These are phyloP conservation scores for Ascidia mentula DNA, from an alignment of 23 tunicate genomes.

Conservation along the genomic window DNA sequence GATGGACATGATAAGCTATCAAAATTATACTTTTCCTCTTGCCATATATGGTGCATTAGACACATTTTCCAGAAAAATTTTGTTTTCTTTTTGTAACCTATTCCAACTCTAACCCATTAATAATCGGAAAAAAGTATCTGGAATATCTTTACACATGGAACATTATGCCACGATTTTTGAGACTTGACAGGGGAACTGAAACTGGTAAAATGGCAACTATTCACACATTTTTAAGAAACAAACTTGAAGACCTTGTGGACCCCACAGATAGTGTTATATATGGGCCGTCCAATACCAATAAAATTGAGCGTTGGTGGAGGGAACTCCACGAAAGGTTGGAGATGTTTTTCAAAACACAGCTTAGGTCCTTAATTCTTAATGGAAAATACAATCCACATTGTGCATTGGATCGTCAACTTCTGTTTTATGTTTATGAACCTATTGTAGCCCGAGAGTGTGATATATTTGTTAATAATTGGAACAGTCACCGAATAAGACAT, in stretches of 20 bases:
- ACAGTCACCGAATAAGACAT: slow-evolving; percentile 19
- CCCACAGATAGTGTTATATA: slow-evolving; percentile 24
- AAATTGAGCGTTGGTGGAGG: slow-evolving; percentile 29
- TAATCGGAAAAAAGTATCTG: slow-evolving; percentile 15
- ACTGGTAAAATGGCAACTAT: slow-evolving; percentile 32
- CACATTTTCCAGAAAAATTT: slow-evolving; percentile 24
- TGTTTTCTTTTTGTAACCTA: slow-evolving; percentile 4
- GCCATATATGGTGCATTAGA: slow-evolving; percentile 16
- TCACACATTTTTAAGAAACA: slow-evolving; percentile 19
- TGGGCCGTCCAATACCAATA: slow-evolving; percentile 19
- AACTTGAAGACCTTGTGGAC: slow-evolving; percentile 2
- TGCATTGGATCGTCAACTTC: slow-evolving; percentile 8
- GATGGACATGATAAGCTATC: slow-evolving; percentile 36
- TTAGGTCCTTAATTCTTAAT: not conserved
- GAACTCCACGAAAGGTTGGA: slow-evolving; percentile 23
- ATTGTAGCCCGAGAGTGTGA: slow-evolving; percentile 15
- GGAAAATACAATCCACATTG: slow-evolving; percentile 23
- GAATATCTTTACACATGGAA: slow-evolving; percentile 8
- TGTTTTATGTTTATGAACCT: slow-evolving; percentile 19
- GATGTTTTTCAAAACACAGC: slow-evolving; percentile 16
- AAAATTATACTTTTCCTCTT: slow-evolving; percentile 27
- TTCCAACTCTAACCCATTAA: slow-evolving; percentile 16
- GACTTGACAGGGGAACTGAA: slow-evolving; percentile 29
- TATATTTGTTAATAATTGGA: slow-evolving; percentile 11
- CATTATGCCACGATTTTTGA: slow-evolving; percentile 14